Conservation (phyloP, 1,140 invertebrate genomes). For the Agrilus planipennis region DNA sequence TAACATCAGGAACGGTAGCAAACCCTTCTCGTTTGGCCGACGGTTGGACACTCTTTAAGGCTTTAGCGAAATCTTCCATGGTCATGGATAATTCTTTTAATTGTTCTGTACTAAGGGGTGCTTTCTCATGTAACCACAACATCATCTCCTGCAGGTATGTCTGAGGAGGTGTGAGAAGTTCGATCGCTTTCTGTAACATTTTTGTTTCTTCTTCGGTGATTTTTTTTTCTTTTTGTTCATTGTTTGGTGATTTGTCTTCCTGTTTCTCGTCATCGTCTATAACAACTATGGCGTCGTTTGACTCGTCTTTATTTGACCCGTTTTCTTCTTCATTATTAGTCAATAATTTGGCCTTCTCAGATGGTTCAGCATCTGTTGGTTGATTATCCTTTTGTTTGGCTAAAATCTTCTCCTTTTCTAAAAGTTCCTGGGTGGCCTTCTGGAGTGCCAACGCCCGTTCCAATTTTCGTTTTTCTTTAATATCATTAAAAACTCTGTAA, state of each 20-base stretch:
- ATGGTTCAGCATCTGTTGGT: not conserved
- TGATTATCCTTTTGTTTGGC: not conserved
- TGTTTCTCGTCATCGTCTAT: constrained; percentile 20
- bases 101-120: constrained; percentile 44
- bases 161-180: constrained; percentile 2
- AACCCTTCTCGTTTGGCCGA: constrained; percentile 95
- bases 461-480: constrained; percentile 23
- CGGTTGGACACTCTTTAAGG: constrained; percentile 76
- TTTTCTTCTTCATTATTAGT: constrained; percentile 9
- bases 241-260: constrained; percentile 1
- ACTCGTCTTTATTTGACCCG: constrained; percentile 11
- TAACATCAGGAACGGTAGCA: constrained; percentile 91
- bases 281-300: constrained; percentile 14
- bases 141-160: constrained; percentile 32
- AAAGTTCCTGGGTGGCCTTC: constrained; percentile 9
- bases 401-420: constrained; percentile 6
- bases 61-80: constrained; percentile 63
- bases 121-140: constrained; percentile 41
- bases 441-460: constrained; percentile 9
- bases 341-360: not conserved
- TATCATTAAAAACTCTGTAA: constrained; percentile 18
- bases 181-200: constrained; percentile 7
- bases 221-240: constrained; percentile 1
- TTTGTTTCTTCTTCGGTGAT: constrained; percentile 2
- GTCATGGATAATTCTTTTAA: constrained; percentile 52